Evolutionary conservation across 2,888 invertebrate genomes (phyloP).

Genomic region (Heliconius ismenius): DNA sequence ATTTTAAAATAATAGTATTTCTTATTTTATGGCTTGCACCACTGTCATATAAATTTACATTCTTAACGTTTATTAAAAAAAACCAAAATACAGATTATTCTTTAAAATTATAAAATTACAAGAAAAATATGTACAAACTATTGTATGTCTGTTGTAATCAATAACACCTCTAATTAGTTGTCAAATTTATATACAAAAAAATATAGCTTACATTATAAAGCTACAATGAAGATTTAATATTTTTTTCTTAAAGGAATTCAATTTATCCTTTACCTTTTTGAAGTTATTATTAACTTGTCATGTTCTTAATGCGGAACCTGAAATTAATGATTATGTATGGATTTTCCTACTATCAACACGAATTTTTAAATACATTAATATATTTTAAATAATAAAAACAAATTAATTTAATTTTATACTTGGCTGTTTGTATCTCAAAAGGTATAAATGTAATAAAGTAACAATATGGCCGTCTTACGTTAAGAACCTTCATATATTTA

Average conservation of each 20-base stretch:
- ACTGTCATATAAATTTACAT: no score
- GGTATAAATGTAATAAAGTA: constrained; percentile 1
- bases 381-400: constrained; percentile 1
- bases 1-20: no score
- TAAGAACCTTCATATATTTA: not conserved
- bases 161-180: not conserved
- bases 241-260: not conserved
- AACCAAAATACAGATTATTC: no score
- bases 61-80: no score
- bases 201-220: not conserved
- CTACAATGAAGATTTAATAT: not conserved
- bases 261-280: not conserved
- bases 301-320: not conserved
- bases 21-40: no score
- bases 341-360: not conserved
- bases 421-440: not conserved
- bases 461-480: not conserved
- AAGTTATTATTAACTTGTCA: not conserved
- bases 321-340: not conserved
- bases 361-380: not conserved
- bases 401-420: constrained; percentile 2
- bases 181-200: not conserved
- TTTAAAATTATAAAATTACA: no score
- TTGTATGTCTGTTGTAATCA: not conserved
- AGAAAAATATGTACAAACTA: no score